phyloP scores from a whole-genome alignment of 2,797 vertebrate genomes.

The Manis javanica region DNA sequence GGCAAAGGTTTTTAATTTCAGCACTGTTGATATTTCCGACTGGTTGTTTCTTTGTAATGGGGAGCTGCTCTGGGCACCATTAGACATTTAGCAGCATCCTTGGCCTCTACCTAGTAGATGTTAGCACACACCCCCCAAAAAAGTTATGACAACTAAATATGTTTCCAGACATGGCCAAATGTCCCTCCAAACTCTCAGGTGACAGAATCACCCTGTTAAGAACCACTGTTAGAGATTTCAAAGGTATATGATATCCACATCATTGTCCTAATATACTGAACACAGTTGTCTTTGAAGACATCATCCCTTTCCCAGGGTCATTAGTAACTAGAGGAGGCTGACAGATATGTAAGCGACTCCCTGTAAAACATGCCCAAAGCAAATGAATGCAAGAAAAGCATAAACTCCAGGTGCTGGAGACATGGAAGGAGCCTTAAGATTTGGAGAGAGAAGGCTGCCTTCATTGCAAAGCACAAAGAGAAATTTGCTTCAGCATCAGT shows the following conservation, averaged over 20 bases:
- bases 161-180: neutral
- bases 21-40: neutral
- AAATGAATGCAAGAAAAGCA: neutral
- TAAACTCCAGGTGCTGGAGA: neutral
- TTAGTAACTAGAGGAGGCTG: neutral
- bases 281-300: neutral
- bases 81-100: neutral
- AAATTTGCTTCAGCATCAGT: neutral
- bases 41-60: neutral
- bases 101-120: neutral
- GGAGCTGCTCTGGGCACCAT: neutral
- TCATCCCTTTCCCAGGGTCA: neutral
- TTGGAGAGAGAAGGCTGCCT: neutral
- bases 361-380: neutral
- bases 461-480: neutral
- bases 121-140: neutral
- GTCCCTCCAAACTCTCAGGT: accelerated
- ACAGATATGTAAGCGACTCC: neutral
- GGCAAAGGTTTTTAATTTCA: neutral
- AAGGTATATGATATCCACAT: neutral
- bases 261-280: neutral
- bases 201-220: neutral
- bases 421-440: neutral
- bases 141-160: neutral
- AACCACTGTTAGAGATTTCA: neutral